A percentile compares a stretch with the other conserved stretches of the same genome.
Conservation (phyloP, 1,140 invertebrate genomes). For the Ruditapes philippinarum region DNA sequence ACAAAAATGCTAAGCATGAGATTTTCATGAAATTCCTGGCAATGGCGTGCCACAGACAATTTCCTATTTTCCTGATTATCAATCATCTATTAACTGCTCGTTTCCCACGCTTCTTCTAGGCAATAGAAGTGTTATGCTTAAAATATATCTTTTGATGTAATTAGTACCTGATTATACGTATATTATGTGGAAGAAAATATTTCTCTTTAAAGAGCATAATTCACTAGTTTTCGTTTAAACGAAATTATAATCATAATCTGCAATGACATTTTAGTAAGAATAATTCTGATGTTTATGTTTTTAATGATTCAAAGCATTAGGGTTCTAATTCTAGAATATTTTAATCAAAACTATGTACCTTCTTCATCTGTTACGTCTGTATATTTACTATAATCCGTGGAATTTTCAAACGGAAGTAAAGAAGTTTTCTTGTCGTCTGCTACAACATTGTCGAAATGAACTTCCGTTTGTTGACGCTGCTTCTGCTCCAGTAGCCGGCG, state of each 20-base stretch:
- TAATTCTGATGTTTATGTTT: no score
- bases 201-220: no score
- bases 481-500: conserved; percentile 21
- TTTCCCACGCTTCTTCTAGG: background rate
- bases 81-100: background rate
- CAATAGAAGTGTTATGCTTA: no score
- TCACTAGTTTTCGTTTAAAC: no score
- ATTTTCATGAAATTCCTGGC: background rate
- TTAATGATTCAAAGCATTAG: no score
- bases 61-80: background rate
- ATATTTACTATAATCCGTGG: conserved; percentile 63
- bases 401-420: background rate
- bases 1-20: background rate
- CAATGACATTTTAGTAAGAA: no score
- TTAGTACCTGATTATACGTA: no score
- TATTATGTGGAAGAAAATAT: no score
- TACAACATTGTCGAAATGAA: conserved; percentile 15
- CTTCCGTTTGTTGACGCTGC: background rate
- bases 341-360: no score
- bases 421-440: conserved; percentile 34
- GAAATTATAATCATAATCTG: no score
- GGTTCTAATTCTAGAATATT: no score
- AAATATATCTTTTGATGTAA: no score
- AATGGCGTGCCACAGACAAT: background rate
- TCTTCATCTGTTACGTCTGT: conserved; percentile 55